phyloP scores from a whole-genome alignment of 2,888 invertebrate genomes.

The Lucinisca nassula region DNA sequence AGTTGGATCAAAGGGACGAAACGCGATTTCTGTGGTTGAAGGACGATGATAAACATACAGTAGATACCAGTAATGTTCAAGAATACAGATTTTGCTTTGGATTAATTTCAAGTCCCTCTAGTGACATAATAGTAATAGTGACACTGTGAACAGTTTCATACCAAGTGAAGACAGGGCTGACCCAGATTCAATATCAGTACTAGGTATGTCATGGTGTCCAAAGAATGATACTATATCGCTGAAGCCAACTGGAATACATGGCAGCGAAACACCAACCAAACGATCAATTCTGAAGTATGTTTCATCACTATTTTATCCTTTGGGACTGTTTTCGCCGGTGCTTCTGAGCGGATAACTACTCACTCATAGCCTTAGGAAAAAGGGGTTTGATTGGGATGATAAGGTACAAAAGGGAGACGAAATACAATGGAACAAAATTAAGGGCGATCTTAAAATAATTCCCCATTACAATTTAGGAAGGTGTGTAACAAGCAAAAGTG shows the following conservation, averaged over 20 bases:
- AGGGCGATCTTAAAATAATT: neutral
- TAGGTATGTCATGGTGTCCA: neutral
- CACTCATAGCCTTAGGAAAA: neutral
- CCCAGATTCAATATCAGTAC: neutral
- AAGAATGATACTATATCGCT: neutral
- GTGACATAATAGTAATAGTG: neutral
- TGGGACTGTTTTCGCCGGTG: neutral
- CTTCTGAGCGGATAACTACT: neutral
- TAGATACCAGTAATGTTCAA: neutral
- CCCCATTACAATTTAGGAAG: neutral
- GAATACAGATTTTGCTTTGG: slow-evolving; percentile 11
- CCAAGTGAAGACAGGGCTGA: neutral
- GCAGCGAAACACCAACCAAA: neutral
- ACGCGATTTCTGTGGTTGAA: slow-evolving; percentile 28
- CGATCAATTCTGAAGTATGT: neutral
- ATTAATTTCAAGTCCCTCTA: slow-evolving; percentile 24
- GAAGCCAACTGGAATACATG: neutral
- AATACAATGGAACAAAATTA: neutral
- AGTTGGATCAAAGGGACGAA: slow-evolving; percentile 18
- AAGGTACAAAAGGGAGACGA: neutral
- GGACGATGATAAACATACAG: neutral
- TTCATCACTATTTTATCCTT: neutral
- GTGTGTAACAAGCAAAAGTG: neutral
- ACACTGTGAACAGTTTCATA: neutral
- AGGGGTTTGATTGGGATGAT: neutral